Evolutionary conservation across 2,888 invertebrate genomes (phyloP), one percentile per base, ranked within the genome.

Genomic region (Melieria omissa): DNA sequence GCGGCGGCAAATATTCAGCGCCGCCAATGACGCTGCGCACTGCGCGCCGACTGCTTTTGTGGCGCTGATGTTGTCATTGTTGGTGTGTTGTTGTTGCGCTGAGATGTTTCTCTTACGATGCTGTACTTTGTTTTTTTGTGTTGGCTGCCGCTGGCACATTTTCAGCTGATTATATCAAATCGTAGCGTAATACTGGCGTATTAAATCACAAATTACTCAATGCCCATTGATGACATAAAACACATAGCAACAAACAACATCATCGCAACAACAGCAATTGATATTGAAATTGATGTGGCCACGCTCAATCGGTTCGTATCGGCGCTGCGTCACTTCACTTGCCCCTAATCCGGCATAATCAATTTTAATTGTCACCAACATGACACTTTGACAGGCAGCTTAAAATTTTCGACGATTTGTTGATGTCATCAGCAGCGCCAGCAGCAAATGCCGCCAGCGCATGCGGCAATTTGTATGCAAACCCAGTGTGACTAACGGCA

Each of bases 191-290:
- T 29, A 29, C 29, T 29, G 29, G 29, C n/a, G 14, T 16, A 58
- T 47, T 47, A 58, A 66, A 49, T 47, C 14, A 66, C 58, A 58
- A 66, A 66, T 66, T 58, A 49, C 64, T 65, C 64, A 64, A 64
- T 42, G 4, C 49, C 49, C 6, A 54, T 54, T 54, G 52, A 44
- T 49, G 64, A 44, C 64, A 65, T 65, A 44, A 52, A 65, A 65
- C 41, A 42, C 1, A 49, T 55, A 52, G 14, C 52, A 49, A 29
- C 2, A 49, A 29, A 42, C 4, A 52, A 63, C 29, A 29, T 29
- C 29, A 29, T 29, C 29, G 3, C 29, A 29, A 29, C 29, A 29
- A 49, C 52, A 41, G 49, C 1, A 10, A 16, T 46, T 6, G n/a
- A 12, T 6, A 14, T n/a, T 5, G 14, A 4, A 45, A 14, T 62